phyloP scores from a whole-genome alignment of 2,888 invertebrate genomes.

The Sinhomidia bicolor region DNA sequence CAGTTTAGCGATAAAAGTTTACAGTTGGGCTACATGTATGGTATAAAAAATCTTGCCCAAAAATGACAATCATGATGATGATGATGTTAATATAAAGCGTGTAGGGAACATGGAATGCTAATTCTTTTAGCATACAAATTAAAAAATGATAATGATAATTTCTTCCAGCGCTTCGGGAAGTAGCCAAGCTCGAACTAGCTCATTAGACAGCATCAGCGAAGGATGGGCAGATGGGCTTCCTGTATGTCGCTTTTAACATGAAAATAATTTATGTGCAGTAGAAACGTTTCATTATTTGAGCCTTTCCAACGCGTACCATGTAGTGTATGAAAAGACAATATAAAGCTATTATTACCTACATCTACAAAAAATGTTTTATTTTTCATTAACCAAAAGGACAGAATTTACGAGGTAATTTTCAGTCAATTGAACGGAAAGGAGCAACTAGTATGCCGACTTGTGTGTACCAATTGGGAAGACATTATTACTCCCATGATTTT shows the following conservation, averaged over 20 bases:
- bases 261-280: too few relatives aligned
- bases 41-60: constrained; percentile 30
- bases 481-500: constrained; percentile 44
- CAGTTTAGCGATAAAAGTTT: neutral
- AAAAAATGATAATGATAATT: neutral
- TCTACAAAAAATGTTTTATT: neutral
- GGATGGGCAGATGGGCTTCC: constrained; percentile 70
- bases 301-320: neutral
- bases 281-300: neutral
- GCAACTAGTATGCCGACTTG: constrained; percentile 64
- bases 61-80: neutral
- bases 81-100: neutral
- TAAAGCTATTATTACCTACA: neutral
- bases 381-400: constrained; percentile 62
- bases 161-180: neutral
- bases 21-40: constrained; percentile 46
- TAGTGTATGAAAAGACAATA: neutral
- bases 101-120: neutral
- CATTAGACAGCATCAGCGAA: neutral
- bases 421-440: constrained; percentile 52
- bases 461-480: constrained; percentile 68
- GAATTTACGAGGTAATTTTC: constrained; percentile 74
- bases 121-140: neutral
- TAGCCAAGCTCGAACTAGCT: neutral
- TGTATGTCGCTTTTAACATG: constrained; percentile 50